Base-by-base conservation (phyloP, 2,113 vertebrate genomes). In the Mus spicilegus region DNA sequence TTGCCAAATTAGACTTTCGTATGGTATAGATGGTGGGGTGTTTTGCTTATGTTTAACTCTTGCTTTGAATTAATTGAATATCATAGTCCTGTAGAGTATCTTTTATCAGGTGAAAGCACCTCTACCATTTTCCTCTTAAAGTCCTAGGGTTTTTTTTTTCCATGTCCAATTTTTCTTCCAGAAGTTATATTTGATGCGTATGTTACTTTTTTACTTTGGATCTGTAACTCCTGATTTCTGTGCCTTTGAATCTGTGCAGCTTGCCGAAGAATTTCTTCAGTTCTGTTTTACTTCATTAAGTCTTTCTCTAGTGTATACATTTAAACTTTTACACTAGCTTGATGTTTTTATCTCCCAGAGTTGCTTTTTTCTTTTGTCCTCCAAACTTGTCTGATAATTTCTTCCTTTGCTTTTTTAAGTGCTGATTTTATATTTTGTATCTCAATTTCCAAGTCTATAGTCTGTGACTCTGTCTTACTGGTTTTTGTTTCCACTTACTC, bases 331-430 rank as follows among this genome's bases (percentile, higher is more conserved):
- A 42, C n/a, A 61, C 72, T 87, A 36, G 89, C 73, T 91, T 80
- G 89, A n/a, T 92, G 24, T 72, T 87, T 95, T 96, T 67, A 73
- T 87, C 95, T 96, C 33, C 76, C 42, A 4, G 85, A 85, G n/a
- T 14, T 82, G 36, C 7, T 65, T 85, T 85, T 42, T 49, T 33
- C 39, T 67, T 49, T 39, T 94, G 76, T 82, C 58, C 54, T 30
- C 56, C 56, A 84, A 63, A 87, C 70, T 78, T 92, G 22, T 88
- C 13, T 89, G 1, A 87, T 89, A 77, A 89, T 94, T 89, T 82
- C 28, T 12, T 96, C 22, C 88, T 89, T 51, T 88, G 42, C 33
- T 82, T 94, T 92, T 95, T 87, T 54, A 77, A 80, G 42, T 96
- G 11, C 54, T 97, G 26, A 88, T 95, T 89, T 91, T 82, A 33